Conservation (phyloP, 2,888 invertebrate genomes). For the Pristionchus exspectatus region DNA sequence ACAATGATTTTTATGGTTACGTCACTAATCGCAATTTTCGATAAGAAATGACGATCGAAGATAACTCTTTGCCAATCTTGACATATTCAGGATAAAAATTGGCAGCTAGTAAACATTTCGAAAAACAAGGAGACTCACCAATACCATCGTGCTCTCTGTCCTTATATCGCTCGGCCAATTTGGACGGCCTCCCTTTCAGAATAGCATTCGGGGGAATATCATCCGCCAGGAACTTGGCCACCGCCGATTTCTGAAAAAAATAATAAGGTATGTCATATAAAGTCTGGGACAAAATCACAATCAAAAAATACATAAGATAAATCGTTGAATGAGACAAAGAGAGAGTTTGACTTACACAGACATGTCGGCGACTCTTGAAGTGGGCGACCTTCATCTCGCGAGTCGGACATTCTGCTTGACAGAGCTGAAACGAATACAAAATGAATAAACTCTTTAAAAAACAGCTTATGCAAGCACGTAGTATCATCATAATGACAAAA, state of each 20-base stretch:
- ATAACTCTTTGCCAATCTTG: background rate
- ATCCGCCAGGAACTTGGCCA: slow-evolving; percentile 58
- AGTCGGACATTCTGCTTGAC: slow-evolving; percentile 1
- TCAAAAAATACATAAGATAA: background rate
- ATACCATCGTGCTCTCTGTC: slow-evolving; percentile 49
- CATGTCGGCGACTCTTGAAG: slow-evolving; percentile 2
- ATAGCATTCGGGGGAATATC: slow-evolving; percentile 35
- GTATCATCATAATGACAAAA: too few relatives aligned
- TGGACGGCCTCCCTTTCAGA: background rate
- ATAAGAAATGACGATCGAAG: background rate
- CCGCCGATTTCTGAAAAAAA: slow-evolving; percentile 55
- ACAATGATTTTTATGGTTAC: background rate
- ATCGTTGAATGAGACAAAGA: background rate
- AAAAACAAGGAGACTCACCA: slow-evolving; percentile 22
- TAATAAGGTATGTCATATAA: background rate
- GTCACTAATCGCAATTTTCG: background rate
- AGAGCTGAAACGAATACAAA: slow-evolving; percentile 32
- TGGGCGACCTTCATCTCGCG: slow-evolving; percentile 50
- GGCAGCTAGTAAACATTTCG: too few relatives aligned
- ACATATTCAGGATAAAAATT: too few relatives aligned
- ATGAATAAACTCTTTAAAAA: background rate
- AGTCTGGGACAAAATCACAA: background rate
- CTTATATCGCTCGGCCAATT: slow-evolving; percentile 58
- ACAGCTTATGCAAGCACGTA: too few relatives aligned
- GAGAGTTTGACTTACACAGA: background rate